Base-by-base conservation (phyloP, 2,888 invertebrate species). In the Daptonema setosum region DNA sequence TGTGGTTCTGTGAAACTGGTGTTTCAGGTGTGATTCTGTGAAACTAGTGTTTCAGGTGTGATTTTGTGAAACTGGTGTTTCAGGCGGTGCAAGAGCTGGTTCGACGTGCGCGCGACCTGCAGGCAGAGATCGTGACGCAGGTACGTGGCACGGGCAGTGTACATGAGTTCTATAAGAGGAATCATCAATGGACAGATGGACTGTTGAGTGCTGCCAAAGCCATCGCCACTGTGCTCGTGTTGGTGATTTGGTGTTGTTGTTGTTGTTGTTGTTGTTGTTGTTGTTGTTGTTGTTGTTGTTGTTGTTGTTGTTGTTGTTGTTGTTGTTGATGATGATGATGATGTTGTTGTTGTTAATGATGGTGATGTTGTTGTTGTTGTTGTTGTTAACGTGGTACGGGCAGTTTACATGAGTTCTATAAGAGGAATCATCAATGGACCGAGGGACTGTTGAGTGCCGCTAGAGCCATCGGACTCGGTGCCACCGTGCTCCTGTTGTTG, bases 141-240 rank as follows among this genome's bases (percentile, higher is more conserved):
- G 91, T n/a, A n/a, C 65, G 78, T 80, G 85, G 85, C 11, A 80
- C 82, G 28, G 80, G 83, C 2, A 82, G 87, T 3, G 80, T 82
- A 0, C 87, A 83, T 70, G 93, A 95, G 69, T 95, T 97, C 77
- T 97, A 97, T 74, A 86, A 93, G 72, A 78, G 88, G 63, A 95
- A 99, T 73, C 93, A 95, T 68, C 85, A 91, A 70, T 97, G 97
- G 97, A 93, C 95, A 0, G 91, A 97, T 72, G 97, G 97, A 3
- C 50, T 62, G 47, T 45, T 59, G 35, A 95, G 95, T 2, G 95
- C 95, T 0, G 90, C 95, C 0, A 95, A 97, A 71, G 84, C 90
- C 22, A 91, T 97, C 26, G 95, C 95, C 3, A 87, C 86, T 69
- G 80, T 88, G 65, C 78, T 97, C 25, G 80, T 95, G 85, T 87